Conservation (phyloP, 1,140 invertebrate species). For the Tyrophagus putrescentiae region DNA sequence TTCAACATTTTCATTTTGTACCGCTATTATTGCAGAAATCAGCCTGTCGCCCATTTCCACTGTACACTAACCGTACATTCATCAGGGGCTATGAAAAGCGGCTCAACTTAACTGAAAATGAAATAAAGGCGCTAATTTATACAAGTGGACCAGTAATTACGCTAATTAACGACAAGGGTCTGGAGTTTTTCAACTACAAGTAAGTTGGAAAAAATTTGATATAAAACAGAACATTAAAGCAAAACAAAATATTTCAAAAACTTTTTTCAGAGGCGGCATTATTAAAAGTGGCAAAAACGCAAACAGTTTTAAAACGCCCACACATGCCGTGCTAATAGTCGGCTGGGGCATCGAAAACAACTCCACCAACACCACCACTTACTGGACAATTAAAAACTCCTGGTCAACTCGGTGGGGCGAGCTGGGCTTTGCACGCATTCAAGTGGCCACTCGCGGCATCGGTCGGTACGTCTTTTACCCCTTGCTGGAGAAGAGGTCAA, state of each 20-base stretch:
- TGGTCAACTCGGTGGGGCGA: constrained; percentile 21
- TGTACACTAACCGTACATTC: too few species aligned
- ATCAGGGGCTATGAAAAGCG: too few species aligned
- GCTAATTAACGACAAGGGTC: background rate
- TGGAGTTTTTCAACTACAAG: background rate
- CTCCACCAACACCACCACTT: background rate
- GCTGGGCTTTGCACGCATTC: constrained; percentile 18
- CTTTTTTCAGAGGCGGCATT: background rate
- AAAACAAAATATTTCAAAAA: background rate
- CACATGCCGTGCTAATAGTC: constrained; percentile 1
- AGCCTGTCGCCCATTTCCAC: too few species aligned
- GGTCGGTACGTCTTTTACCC: constrained; percentile 9
- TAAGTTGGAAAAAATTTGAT: background rate
- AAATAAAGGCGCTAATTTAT: too few species aligned
- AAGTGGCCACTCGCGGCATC: constrained; percentile 14
- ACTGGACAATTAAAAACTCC: constrained; percentile 23
- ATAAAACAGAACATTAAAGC: background rate
- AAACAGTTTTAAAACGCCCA: background rate
- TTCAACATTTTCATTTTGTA: too few species aligned
- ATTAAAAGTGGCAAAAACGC: background rate
- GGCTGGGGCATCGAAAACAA: background rate
- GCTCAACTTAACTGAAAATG: too few species aligned
- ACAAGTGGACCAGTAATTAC: background rate
- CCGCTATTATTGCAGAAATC: too few species aligned
- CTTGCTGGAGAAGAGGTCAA: background rate